Base-by-base conservation (phyloP, 2,888 invertebrate genomes). In the Pyrochroa serraticornis region DNA sequence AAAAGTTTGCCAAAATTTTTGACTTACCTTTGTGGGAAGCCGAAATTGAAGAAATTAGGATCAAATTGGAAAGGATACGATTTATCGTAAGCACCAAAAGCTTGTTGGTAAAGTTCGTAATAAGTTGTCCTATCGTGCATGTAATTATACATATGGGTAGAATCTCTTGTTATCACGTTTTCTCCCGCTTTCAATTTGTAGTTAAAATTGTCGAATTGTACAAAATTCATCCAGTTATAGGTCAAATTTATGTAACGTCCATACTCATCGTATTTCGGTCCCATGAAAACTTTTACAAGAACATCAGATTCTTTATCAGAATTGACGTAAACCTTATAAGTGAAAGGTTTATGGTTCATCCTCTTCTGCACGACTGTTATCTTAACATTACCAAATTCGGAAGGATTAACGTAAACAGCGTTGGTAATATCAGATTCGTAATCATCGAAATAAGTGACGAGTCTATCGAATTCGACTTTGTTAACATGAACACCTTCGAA, bases 361-460 rank as follows among this genome's bases (percentile, higher is more conserved):
- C 91, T 87, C 62, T 85, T 82, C 75, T 90, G 89, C 46, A 87
- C 85, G 67, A 84, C 83, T 42, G 81, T 71, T 63, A 77, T 77
- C 1, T 77, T 73, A 48, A 81, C 76, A n/a, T 76, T 75, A 33
- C 71, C 64, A 70, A 75, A 79, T 76, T 84, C 81, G 65, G 83
- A 80, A 32, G 77, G 72, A 54, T 75, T 79, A 67, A 81, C 75
- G 50, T 80, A 77, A 9, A 87, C 74, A 37, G 80, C 82, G 65
- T 83, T 83, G 61, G 82, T 83, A 6, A 90, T 80, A 69, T 88
- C 87, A 51, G 85, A 74, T 71, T 85, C 84, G 70, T 81, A 83
- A 60, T 87, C 73, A 65, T 89, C 89, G 75, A 88, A 89, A 81
- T 84, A 89, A 13, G 91, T 91, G 31, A 85, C 78, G 35, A 91